These are phyloP conservation scores for Xiphydria camelus DNA, from an alignment of 2,888 invertebrate species.

Conservation along the genomic window DNA sequence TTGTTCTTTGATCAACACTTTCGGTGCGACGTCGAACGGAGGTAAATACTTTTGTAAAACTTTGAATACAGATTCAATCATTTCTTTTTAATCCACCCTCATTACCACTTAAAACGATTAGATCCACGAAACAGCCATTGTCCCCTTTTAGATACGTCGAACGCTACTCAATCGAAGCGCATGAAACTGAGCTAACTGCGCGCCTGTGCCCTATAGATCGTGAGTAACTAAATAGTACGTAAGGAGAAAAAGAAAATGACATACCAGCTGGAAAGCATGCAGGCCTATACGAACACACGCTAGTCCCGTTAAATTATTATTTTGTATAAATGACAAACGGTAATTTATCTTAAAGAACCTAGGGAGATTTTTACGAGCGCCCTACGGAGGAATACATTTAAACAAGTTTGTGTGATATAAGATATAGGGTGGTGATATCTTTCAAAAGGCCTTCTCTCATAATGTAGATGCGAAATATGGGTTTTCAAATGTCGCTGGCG, in stretches of 20 bases:
- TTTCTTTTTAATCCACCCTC: no score
- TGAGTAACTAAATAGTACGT: conserved; percentile 32
- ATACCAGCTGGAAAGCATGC: conserved; percentile 38
- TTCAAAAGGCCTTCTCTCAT: conserved; percentile 30
- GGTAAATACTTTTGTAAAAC: conserved; percentile 36
- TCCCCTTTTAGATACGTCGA: conserved; percentile 45
- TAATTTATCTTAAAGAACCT: conserved; percentile 16
- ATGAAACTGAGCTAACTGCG: conserved; percentile 56
- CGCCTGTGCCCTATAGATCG: conserved; percentile 37
- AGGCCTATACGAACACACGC: conserved; percentile 48
- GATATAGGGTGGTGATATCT: conserved; percentile 33
- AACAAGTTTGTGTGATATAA: conserved; percentile 51
- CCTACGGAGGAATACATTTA: conserved; percentile 40
- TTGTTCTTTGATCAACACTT: conserved; percentile 47
- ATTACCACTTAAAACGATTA: no score
- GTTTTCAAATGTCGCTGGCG: not conserved
- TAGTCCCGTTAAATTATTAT: conserved; percentile 54
- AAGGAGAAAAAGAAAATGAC: conserved; percentile 21
- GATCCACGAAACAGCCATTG: no score
- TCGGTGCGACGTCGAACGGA: conserved; percentile 49
- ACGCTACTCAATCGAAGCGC: conserved; percentile 49
- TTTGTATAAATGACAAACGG: conserved; percentile 36
- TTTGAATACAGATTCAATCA: no score
- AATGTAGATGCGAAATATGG: not conserved
- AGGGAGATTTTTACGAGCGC: conserved; percentile 42